Evolutionary conservation across 92 coral and sea anemone genomes (phyloP), one percentile per base, ranked within the genome.

Genomic region (Porites cylindrica): DNA sequence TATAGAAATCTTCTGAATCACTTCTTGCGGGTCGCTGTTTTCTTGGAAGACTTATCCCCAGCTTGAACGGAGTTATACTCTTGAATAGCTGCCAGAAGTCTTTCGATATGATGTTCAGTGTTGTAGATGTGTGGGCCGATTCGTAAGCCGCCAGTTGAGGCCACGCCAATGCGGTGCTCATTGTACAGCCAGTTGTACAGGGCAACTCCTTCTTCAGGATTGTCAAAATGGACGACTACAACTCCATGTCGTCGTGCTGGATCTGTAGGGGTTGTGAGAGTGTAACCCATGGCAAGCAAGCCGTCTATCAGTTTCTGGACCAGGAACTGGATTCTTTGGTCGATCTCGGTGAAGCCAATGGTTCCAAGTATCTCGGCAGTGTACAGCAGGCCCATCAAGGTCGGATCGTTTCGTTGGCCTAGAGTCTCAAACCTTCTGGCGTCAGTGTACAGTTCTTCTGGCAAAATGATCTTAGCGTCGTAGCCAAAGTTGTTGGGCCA

Each of bases 361-460:
- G 69, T 52, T 24, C 85, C 93, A 82, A 93, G 65, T 9, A 93
- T 24, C 1, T 93, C 96, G 1, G 94, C 94, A 23, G 94, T 93
- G 78, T 90, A 78, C 62, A 93, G 92, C 76, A 93, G 18, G 0
- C 94, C 90, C 20, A 93, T 82, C 13, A 93, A 62, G 5, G 68
- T 93, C 70, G 90, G 77, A 47, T 93, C 96, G 47, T 89, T 86
- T 19, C 94, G 88, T 75, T 93, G 96, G 29, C 96, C 94, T 52
- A 88, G 67, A 72, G 77, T 81, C 76, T 93, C 92, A 72, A 93
- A 91, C 69, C 90, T 72, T 62, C 84, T 79, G 4, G 90, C 90
- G 47, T 88, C 89, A 8, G 1, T 6, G 8, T 81, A 86, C 1
- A 88, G 79, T 18, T 64, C 10, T 8, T 85, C 91, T n/a, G 96